phyloP scores from a whole-genome alignment of 2,113 vertebrate species.

The Periophthalmodon schlosseri region DNA sequence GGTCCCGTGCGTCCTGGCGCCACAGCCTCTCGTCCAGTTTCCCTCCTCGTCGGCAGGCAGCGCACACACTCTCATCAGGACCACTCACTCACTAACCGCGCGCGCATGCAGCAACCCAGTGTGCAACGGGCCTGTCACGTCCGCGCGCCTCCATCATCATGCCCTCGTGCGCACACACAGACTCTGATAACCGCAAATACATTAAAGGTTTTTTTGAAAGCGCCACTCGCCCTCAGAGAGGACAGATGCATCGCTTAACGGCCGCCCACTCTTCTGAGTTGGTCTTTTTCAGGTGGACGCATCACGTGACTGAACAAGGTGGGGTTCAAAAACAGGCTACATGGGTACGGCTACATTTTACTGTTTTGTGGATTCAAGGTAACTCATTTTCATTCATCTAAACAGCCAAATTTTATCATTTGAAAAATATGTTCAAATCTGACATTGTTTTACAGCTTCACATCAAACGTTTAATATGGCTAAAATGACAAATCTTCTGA shows the following conservation, averaged over 20 bases:
- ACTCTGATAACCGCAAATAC: slow-evolving; percentile 17
- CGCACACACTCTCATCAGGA: slow-evolving; percentile 71
- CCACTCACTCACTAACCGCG: slow-evolving; percentile 41
- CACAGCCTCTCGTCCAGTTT: slow-evolving; percentile 51
- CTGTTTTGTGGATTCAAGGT: background rate
- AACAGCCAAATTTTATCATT: background rate
- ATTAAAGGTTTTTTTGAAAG: slow-evolving; percentile 28
- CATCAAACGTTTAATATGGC: too few species aligned
- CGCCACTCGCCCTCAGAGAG: slow-evolving; percentile 19
- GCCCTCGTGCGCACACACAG: slow-evolving; percentile 22
- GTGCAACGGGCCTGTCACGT: slow-evolving; percentile 46
- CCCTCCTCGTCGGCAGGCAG: slow-evolving; percentile 62
- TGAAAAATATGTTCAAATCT: too few species aligned
- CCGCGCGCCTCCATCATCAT: slow-evolving; percentile 38
- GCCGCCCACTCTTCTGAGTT: slow-evolving; percentile 34
- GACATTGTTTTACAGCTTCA: too few species aligned
- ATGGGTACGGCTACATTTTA: background rate
- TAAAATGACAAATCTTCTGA: background rate
- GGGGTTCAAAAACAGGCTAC: slow-evolving; percentile 5
- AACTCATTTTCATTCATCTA: background rate
- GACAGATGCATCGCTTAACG: slow-evolving; percentile 21
- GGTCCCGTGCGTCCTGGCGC: slow-evolving; percentile 66
- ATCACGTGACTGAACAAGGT: slow-evolving; percentile 34
- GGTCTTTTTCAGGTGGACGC: slow-evolving; percentile 10
- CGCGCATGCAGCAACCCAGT: slow-evolving; percentile 43